Conservation (phyloP, 1,140 invertebrate species). For the Pseudachorutes palmiensis region DNA sequence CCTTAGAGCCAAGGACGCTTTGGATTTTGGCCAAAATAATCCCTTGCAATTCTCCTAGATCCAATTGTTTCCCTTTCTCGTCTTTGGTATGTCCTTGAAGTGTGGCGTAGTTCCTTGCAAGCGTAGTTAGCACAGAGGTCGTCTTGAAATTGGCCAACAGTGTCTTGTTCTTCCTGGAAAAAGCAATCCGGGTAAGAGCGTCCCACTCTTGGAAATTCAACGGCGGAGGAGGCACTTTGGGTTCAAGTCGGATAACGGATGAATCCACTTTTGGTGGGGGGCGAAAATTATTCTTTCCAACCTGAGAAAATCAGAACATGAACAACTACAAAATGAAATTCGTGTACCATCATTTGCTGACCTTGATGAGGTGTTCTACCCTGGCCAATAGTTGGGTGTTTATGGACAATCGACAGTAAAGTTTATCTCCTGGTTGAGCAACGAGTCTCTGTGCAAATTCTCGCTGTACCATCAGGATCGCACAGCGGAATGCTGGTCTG, state of each 20-base stretch:
- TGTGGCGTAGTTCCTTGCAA: constrained; percentile 84
- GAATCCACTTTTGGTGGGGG: constrained; percentile 99
- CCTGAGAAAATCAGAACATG: constrained; percentile 45
- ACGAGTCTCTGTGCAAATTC: constrained; percentile 97
- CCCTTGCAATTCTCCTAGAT: constrained; percentile 23
- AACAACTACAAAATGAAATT: constrained; percentile 5
- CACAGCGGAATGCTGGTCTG: constrained; percentile 69
- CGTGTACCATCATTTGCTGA: constrained; percentile 39
- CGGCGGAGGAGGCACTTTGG: constrained; percentile 88
- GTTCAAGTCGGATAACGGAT: constrained; percentile 95
- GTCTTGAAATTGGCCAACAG: constrained; percentile 76
- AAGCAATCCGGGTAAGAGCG: constrained; percentile 86
- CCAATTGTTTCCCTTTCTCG: constrained; percentile 1
- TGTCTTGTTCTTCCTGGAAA: constrained; percentile 93
- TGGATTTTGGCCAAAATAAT: constrained; percentile 56
- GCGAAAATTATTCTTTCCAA: constrained; percentile 96
- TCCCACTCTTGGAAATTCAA: constrained; percentile 98
- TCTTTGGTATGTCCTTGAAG: constrained; percentile 46
- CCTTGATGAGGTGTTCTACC: constrained; percentile 96
- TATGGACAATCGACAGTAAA: constrained; percentile 92
- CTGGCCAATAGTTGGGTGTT: constrained; percentile 92
- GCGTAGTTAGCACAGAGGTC: constrained; percentile 64
- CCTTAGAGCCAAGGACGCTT: constrained; percentile 56
- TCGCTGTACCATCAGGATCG: constrained; percentile 96
- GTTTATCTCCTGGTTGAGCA: constrained; percentile 93